phyloP scores from a whole-genome alignment of 2,888 invertebrate genomes.

The Adela reaumurella region DNA sequence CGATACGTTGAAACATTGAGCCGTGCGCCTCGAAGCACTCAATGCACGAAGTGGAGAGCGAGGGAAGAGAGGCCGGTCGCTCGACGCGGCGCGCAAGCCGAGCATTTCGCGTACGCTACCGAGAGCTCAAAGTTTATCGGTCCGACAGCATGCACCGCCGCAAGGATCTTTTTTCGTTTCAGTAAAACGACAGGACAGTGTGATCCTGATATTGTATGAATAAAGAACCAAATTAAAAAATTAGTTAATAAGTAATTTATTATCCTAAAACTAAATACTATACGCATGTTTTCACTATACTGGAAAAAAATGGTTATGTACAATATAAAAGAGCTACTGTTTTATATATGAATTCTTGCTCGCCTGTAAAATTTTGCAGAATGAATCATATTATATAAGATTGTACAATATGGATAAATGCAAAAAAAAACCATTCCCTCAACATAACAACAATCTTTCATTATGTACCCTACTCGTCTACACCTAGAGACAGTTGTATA shows the following conservation, averaged over 20 bases:
- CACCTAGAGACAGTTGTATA: too few species aligned
- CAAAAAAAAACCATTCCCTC: conserved; percentile 56
- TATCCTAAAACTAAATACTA: conserved; percentile 56
- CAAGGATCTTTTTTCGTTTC: conserved; percentile 31
- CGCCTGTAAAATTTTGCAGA: conserved; percentile 59
- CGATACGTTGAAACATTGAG: too few species aligned
- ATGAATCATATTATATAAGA: conserved; percentile 54
- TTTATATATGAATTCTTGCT: conserved; percentile 60
- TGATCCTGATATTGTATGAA: conserved; percentile 57
- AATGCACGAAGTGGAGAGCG: too few species aligned
- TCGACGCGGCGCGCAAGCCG: too few species aligned
- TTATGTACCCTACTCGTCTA: too few species aligned
- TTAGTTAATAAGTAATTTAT: conserved; percentile 58
- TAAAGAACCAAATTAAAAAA: conserved; percentile 57
- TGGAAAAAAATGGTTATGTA: conserved; percentile 56
- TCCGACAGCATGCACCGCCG: conserved; percentile 42
- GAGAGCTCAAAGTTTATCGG: conserved; percentile 49
- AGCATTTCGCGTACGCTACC: too few species aligned
- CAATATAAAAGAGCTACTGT: conserved; percentile 55
- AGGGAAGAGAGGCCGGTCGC: too few species aligned
- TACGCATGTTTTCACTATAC: conserved; percentile 60
- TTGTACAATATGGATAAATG: conserved; percentile 59
- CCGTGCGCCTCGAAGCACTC: too few species aligned
- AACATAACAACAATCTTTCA: conserved; percentile 14
- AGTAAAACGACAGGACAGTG: conserved; percentile 51